Percentiles rank a stretch among this genome's conserved stretches.
Conservation (phyloP, 2,888 invertebrate species). For the Ormyrus thymus region DNA sequence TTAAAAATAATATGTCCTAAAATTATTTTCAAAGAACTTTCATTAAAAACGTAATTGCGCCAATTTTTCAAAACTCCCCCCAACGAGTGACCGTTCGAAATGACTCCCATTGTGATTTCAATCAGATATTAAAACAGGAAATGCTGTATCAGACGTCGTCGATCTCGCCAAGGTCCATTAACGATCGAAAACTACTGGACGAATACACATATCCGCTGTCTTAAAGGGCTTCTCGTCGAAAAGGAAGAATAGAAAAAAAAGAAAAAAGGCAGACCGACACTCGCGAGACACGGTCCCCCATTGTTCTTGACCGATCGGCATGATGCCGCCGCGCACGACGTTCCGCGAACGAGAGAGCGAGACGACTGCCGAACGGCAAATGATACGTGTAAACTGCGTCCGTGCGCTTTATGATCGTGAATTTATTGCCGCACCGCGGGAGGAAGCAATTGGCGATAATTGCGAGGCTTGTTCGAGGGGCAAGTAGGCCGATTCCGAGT, state of each 20-base stretch:
- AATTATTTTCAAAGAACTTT: no score
- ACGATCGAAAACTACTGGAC: background rate
- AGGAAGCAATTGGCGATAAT: slow-evolving; percentile 46
- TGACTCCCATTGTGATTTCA: background rate
- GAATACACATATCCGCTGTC: background rate
- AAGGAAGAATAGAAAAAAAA: slow-evolving; percentile 26
- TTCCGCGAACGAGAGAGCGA: slow-evolving; percentile 14
- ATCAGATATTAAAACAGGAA: slow-evolving; percentile 25
- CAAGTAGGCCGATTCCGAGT: slow-evolving; percentile 23
- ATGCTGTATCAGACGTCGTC: slow-evolving; percentile 11
- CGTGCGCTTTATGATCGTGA: slow-evolving; percentile 15
- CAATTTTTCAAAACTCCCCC: no score
- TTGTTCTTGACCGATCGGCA: slow-evolving; percentile 44
- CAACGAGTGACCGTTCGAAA: no score
- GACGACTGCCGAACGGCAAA: slow-evolving; percentile 40
- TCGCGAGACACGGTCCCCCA: slow-evolving; percentile 11
- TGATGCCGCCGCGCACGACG: slow-evolving; percentile 13
- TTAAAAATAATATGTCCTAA: no score
- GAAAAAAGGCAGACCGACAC: slow-evolving; percentile 1
- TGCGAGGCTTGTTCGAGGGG: slow-evolving; percentile 15
- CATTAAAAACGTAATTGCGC: no score
- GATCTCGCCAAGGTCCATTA: slow-evolving; percentile 43
- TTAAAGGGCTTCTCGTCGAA: slow-evolving; percentile 9
- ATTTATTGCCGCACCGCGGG: slow-evolving; percentile 1
- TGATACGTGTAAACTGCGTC: slow-evolving; percentile 32